phyloP scores from a whole-genome alignment of 2,113 vertebrate genomes.

The Coryphaenoides rupestris region DNA sequence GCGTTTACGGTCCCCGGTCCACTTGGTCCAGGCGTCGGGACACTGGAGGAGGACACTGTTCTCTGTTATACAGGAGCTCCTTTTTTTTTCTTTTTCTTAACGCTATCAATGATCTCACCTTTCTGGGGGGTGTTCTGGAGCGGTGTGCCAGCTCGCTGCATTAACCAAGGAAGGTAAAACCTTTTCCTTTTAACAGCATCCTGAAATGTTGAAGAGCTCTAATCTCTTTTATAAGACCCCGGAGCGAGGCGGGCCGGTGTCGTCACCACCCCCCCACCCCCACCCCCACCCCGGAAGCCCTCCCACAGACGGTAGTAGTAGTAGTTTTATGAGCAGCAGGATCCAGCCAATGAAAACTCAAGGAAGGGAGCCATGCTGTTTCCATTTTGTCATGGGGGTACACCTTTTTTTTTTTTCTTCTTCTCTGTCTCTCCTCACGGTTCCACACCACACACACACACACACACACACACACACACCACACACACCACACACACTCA shows the following conservation, averaged over 20 bases:
- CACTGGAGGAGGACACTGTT: conserved; percentile 40
- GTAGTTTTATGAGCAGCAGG: conserved; percentile 45
- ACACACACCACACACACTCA: too few relatives aligned
- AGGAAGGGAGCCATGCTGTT: conserved; percentile 30
- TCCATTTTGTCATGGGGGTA: conserved; percentile 31
- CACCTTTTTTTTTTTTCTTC: conserved; percentile 12
- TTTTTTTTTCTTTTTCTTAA: conserved; percentile 15
- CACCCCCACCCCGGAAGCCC: conserved; percentile 21
- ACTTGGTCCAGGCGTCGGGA: too few relatives aligned
- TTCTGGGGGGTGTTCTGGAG: conserved; percentile 26
- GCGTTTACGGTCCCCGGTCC: conserved; percentile 49
- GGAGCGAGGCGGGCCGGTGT: conserved; percentile 52
- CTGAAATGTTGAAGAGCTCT: conserved; percentile 48
- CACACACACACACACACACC: too few relatives aligned
- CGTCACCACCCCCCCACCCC: too few relatives aligned
- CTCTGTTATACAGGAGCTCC: conserved; percentile 19
- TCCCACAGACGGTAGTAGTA: conserved; percentile 39
- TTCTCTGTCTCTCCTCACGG: too few relatives aligned
- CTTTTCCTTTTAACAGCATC: conserved; percentile 44
- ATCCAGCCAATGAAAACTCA: conserved; percentile 11
- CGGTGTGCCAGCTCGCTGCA: conserved; percentile 27
- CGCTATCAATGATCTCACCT: conserved; percentile 32
- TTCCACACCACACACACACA: too few relatives aligned
- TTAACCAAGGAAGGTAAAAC: conserved; percentile 32
- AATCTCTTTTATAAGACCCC: conserved; percentile 56